Evolutionary conservation across 2,113 vertebrate genomes (phyloP).

Genomic region (Paedocypris sp.): DNA sequence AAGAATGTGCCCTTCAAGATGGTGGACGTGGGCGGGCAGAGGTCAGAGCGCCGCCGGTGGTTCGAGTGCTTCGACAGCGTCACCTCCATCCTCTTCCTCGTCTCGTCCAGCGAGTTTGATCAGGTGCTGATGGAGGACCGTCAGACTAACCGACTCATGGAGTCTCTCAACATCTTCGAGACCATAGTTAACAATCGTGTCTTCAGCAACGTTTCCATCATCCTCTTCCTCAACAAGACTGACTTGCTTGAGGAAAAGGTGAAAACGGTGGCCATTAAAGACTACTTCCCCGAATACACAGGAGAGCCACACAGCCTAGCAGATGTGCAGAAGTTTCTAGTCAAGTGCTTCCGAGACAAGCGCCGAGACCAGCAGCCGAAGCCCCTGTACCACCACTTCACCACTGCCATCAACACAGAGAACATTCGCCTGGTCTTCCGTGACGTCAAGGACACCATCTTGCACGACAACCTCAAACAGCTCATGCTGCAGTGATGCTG

Average conservation of each 20-base stretch:
- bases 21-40: constrained; percentile 80
- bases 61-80: constrained; percentile 84
- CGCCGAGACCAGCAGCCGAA: constrained; percentile 82
- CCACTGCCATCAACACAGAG: constrained; percentile 84
- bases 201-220: constrained; percentile 85
- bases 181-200: constrained; percentile 83
- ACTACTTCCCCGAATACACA: constrained; percentile 76
- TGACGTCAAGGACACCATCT: constrained; percentile 82
- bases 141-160: constrained; percentile 75
- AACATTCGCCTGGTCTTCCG: constrained; percentile 83
- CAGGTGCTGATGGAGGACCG: constrained; percentile 85
- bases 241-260: constrained; percentile 85
- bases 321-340: constrained; percentile 80
- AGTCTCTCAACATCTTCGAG: constrained; percentile 84
- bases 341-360: constrained; percentile 78
- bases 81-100: constrained; percentile 78
- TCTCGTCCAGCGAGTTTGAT: constrained; percentile 79
- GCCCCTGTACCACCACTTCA: constrained; percentile 83
- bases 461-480: constrained; percentile 86
- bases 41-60: constrained; percentile 78
- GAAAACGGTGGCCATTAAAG: constrained; percentile 73
- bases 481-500: constrained; percentile 78
- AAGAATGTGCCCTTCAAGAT: constrained; percentile 87
- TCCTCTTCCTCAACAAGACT: constrained; percentile 83
- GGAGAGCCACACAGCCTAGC: constrained; percentile 73